A percentile compares a stretch with the other conserved stretches of the same genome.
Evolutionary conservation across 1,140 invertebrate species (phyloP).

Genomic region (Ladona fulva): DNA sequence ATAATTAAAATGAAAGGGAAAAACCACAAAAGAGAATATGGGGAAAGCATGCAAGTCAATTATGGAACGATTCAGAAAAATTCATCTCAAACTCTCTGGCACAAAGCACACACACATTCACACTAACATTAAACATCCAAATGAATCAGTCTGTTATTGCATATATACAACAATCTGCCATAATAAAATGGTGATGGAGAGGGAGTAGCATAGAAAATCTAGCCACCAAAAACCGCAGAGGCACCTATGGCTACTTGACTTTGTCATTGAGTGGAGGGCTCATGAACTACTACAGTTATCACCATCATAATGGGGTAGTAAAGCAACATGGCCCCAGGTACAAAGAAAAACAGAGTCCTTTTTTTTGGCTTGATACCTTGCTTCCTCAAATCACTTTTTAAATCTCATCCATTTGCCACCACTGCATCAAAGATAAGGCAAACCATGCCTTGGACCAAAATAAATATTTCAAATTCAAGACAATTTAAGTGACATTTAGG

Average conservation of each 20-base stretch:
- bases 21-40: not conserved
- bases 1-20: not conserved
- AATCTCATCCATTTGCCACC: not conserved
- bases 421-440: not conserved
- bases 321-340: slow-evolving; percentile 7
- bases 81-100: not conserved
- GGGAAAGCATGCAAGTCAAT: not conserved
- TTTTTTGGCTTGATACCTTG: not conserved
- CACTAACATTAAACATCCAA: slow-evolving; percentile 1
- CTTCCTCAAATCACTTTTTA: not conserved
- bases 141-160: slow-evolving; percentile 7
- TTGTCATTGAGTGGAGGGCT: not conserved
- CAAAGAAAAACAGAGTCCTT: not conserved
- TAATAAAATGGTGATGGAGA: not conserved
- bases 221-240: not conserved
- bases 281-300: slow-evolving; percentile 1
- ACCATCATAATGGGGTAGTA: slow-evolving; percentile 9
- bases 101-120: not conserved
- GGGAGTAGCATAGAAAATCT: slow-evolving; percentile 6
- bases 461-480: not conserved
- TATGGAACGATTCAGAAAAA: not conserved
- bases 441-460: not conserved
- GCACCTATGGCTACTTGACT: slow-evolving; percentile 3
- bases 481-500: not conserved
- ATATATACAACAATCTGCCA: not conserved